Conservation (phyloP, 2,797 vertebrate genomes). For the Paramormyrops hopkinsi region DNA sequence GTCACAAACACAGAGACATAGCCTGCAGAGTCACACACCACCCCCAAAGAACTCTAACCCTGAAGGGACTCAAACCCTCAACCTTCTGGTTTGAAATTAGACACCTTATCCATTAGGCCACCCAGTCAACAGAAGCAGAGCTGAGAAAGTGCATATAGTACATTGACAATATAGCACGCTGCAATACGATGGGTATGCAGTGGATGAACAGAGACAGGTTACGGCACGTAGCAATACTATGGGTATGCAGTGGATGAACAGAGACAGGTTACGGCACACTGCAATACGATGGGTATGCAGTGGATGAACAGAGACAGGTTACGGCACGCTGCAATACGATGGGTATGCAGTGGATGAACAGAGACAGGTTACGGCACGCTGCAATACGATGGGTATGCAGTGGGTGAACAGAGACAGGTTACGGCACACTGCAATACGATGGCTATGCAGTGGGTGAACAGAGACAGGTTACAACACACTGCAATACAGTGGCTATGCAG, state of each 20-base stretch:
- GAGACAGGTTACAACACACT: neutral
- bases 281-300: neutral
- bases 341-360: no score
- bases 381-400: no score
- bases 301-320: neutral
- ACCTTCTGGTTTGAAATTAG: neutral
- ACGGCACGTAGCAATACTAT: no score
- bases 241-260: no score
- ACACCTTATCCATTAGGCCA: neutral
- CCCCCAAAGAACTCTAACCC: neutral
- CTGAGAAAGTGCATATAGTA: neutral
- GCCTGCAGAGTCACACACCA: neutral
- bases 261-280: no score
- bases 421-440: no score
- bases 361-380: no score
- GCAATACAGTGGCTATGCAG: neutral
- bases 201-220: neutral
- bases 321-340: no score
- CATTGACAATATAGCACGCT: neutral
- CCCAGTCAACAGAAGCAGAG: neutral
- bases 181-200: neutral
- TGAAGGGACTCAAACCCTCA: neutral
- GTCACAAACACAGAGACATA: neutral
- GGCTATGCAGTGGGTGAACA: no score
- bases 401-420: no score